Conservation (phyloP, 2,888 invertebrate species). For the Heliconius aoede region DNA sequence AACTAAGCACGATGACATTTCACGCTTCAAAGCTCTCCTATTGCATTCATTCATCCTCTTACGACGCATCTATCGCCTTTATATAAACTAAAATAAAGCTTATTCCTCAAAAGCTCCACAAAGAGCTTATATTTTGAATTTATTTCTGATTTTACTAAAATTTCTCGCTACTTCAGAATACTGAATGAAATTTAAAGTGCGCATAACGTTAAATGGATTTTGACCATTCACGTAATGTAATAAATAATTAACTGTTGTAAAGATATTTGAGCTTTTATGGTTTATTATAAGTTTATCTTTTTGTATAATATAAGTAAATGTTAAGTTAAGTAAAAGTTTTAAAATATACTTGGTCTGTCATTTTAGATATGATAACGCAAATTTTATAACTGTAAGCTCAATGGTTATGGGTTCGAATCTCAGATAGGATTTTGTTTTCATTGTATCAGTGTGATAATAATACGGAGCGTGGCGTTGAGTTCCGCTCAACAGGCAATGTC, state of each 20-base stretch:
- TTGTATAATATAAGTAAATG: neutral
- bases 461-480: no score
- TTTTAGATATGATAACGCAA: neutral
- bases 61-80: slow-evolving; percentile 7
- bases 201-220: slow-evolving; percentile 50
- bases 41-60: slow-evolving; percentile 45
- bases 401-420: no score
- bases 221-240: slow-evolving; percentile 30
- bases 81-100: slow-evolving; percentile 5
- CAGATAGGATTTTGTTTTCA: no score
- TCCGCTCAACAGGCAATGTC: no score
- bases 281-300: neutral
- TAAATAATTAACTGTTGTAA: slow-evolving; percentile 42
- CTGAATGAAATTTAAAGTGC: slow-evolving; percentile 54
- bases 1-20: slow-evolving; percentile 66
- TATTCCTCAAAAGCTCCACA: slow-evolving; percentile 22
- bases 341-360: neutral
- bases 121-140: slow-evolving; percentile 18
- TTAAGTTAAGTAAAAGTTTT: slow-evolving; percentile 3
- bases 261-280: slow-evolving; percentile 14
- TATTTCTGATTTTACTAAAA: slow-evolving; percentile 26
- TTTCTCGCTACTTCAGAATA: slow-evolving; percentile 48
- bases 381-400: no score
- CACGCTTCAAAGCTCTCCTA: slow-evolving; percentile 57
- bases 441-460: no score